Percentiles rank a stretch among this genome's conserved stretches.
Evolutionary conservation across 2,888 invertebrate species (phyloP).

Genomic region (Autographa gamma): DNA sequence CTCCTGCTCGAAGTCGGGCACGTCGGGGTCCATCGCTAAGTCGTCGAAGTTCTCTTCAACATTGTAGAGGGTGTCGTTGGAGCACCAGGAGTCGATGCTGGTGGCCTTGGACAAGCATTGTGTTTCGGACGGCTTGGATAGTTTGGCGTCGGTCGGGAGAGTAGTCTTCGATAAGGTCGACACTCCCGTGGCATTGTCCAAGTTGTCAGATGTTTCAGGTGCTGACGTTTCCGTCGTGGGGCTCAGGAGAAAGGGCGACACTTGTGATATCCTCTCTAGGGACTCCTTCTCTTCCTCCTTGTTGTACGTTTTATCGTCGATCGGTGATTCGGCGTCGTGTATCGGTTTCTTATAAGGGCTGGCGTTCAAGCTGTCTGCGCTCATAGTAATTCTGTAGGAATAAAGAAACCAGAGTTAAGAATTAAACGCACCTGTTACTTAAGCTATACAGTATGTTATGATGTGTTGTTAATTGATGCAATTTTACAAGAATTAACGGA

Average conservation of each 20-base stretch:
- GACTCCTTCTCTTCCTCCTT: constrained; percentile 79
- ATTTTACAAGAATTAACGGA: constrained; percentile 31
- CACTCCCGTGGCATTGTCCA: constrained; percentile 77
- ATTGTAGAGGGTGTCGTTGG: constrained; percentile 90
- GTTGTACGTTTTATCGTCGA: constrained; percentile 79
- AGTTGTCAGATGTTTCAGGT: constrained; percentile 74
- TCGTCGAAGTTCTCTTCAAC: constrained; percentile 89
- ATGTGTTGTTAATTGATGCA: constrained; percentile 41
- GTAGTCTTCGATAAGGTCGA: constrained; percentile 86
- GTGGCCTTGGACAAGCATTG: constrained; percentile 87
- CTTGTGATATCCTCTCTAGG: constrained; percentile 81
- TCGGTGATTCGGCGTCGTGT: constrained; percentile 66
- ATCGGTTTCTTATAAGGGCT: constrained; percentile 72
- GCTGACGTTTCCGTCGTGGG: constrained; percentile 81
- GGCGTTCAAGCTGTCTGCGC: constrained; percentile 85
- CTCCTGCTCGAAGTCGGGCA: constrained; percentile 69
- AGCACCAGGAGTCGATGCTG: constrained; percentile 91
- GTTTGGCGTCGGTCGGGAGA: constrained; percentile 84
- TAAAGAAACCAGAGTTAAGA: constrained; percentile 42
- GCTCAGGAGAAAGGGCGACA: constrained; percentile 82
- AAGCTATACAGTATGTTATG: constrained; percentile 43
- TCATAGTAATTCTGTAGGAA: constrained; percentile 82
- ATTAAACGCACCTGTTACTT: constrained; percentile 36
- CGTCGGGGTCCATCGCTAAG: constrained; percentile 79
- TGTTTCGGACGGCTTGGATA: constrained; percentile 83